Base-by-base conservation (phyloP, 1,140 invertebrate species). In the Drosophila sechellia region DNA sequence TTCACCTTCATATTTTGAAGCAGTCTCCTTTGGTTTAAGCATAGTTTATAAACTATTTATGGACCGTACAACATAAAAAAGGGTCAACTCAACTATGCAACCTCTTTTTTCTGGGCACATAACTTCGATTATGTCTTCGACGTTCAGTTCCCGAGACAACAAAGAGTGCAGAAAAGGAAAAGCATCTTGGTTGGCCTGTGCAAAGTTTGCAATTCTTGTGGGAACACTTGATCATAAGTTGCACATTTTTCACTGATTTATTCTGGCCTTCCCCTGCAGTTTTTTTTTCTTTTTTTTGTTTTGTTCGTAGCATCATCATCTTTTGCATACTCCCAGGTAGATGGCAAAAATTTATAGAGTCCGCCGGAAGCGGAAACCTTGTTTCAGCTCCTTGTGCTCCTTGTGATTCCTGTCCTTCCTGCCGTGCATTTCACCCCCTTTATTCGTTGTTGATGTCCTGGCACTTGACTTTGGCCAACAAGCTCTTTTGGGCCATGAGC, bases 211-310 rank as follows among this genome's bases (percentile, higher is more conserved):
- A 89, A 87, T 89, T 84, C 84, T 89, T 87, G 84, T 87, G 84
- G 84, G 84, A 87, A 84, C 84, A 87, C 84, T 87, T 89, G 84
- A 89, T 87, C 84, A 87, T 89, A 87, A 87, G 84, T 79, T 87
- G 79, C 77, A 84, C 63, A 87, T 87, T 87, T 80, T 87, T 72
- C 75, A 84, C 79, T 84, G 79, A 87, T 87, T 89, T 87, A 87
- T 89, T 80, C 65, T 66, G 68, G 50, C 42, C 57, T 39, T n/a
- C 34, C 40, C 12, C 52, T 65, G 2, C 17, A 13, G 5, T 34
- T 35, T 22, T 48, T 31, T 31, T 31, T 8, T 31, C 10, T 2
- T 31, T 31, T 25, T 39, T 11, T 39, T 27, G 5, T 35, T 34
- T 17, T 34, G 5, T 31, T 31, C 11, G 31, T 20, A 43, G 63